Conservation (phyloP, 2,888 invertebrate genomes). For the Drosophila mimica region DNA sequence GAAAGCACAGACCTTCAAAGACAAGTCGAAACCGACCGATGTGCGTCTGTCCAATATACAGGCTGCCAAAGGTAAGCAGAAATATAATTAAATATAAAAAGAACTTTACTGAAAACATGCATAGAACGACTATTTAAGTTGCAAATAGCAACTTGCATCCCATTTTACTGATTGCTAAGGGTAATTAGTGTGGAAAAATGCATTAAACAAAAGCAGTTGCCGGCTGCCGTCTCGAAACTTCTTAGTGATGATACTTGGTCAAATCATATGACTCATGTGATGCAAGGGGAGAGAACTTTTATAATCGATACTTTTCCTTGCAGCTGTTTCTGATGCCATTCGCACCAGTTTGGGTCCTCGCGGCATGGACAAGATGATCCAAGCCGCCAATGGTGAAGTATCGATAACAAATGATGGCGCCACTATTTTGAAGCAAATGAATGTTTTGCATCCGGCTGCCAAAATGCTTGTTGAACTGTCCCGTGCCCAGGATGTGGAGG, state of each 20-base stretch:
- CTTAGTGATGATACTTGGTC: conserved; percentile 54
- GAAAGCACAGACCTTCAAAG: conserved; percentile 90
- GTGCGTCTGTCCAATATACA: conserved; percentile 97
- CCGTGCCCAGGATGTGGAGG: conserved; percentile 99
- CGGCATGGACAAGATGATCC: conserved; percentile 99
- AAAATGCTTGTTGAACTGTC: conserved; percentile 99
- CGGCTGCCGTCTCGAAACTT: conserved; percentile 73
- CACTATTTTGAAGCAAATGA: conserved; percentile 99
- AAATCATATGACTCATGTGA: conserved; percentile 71
- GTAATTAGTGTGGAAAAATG: conserved; percentile 22
- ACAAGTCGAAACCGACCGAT: conserved; percentile 97
- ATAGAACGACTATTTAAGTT: conserved; percentile 40
- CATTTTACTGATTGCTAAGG: neutral
- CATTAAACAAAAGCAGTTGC: conserved; percentile 60
- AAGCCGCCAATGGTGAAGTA: conserved; percentile 98
- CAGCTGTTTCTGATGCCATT: conserved; percentile 99
- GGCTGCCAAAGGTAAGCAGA: conserved; percentile 95
- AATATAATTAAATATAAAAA: conserved; percentile 15
- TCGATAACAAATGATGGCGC: conserved; percentile 99
- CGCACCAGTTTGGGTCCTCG: conserved; percentile 99
- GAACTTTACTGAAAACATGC: conserved; percentile 21
- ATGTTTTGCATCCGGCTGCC: conserved; percentile 98
- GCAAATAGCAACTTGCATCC: neutral
- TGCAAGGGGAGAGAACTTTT: conserved; percentile 1
- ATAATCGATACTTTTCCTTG: conserved; percentile 29